Evolutionary conservation across 2,113 vertebrate species (phyloP), one percentile per base, ranked within the genome.

Genomic region (Gnathonemus longibarbis): DNA sequence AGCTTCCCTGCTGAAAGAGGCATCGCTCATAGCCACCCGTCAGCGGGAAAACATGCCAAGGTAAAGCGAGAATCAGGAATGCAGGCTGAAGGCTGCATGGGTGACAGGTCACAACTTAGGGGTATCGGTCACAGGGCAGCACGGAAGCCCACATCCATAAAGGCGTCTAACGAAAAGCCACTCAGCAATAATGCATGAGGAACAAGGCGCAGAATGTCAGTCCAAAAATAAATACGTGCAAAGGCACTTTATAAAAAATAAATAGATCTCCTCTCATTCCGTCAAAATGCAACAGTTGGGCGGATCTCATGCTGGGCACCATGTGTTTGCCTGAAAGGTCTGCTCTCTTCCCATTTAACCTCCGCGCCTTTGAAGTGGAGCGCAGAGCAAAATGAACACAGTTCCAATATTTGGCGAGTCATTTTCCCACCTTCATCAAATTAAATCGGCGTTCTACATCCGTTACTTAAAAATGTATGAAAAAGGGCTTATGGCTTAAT

Each of bases 261-360:
- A 89, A 89, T 56, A 84, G 56, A 89, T 89, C 53, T 84, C 56
- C 77, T 89, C 88, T 85, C 90, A 89, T 86, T 85, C 88, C 31
- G 92, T 91, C 92, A 92, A 92, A 94, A 93, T 93, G 92, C 91
- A 94, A 94, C 95, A 94, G 95, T 95, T 90, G 94, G 90, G 93
- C 93, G 95, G 94, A 93, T 94, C 94, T 96, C 97, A 96, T 91
- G 96, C 96, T 95, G 97, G 91, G 97, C 95, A 88, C 96, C 96
- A 96, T 96, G 96, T 96, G 97, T 94, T 93, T 93, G 95, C 24
- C 95, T 95, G 92, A 95, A 96, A 95, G 95, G 94, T 95, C 94
- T 95, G 91, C 91, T 87, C 94, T 92, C 91, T 93, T 92, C 90
- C 92, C 93, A 93, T 95, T 95, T 96, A 95, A 91, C 92, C 89